A percentile compares a stretch with the other conserved stretches of the same genome.
These are phyloP conservation scores for Palythoa grandiflora DNA, from an alignment of 92 coral and sea anemone species.

Conservation along the genomic window DNA sequence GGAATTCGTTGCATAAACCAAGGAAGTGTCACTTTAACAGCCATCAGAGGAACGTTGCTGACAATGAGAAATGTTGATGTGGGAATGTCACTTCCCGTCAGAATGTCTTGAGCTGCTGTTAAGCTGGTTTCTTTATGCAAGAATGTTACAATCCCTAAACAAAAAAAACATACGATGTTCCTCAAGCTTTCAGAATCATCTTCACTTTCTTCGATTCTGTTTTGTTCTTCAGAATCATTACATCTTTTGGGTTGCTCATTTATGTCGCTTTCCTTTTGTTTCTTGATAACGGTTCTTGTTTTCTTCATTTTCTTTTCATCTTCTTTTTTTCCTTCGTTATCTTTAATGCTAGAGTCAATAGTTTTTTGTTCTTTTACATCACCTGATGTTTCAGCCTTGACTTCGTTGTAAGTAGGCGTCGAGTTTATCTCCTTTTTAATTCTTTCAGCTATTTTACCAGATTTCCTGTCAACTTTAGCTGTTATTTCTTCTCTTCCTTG, in stretches of 20 bases:
- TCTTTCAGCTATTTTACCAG: neutral
- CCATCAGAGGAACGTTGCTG: slow-evolving; percentile 16
- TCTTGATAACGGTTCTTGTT: neutral
- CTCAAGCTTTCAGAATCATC: slow-evolving; percentile 28
- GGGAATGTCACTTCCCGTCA: slow-evolving; percentile 31
- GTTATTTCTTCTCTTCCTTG: neutral
- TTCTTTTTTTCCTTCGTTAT: neutral
- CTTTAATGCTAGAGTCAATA: neutral
- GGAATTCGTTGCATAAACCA: slow-evolving; percentile 25
- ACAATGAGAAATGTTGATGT: slow-evolving; percentile 28
- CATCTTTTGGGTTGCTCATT: neutral
- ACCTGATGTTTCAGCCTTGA: neutral
- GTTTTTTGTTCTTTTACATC: neutral
- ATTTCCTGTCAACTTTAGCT: neutral
- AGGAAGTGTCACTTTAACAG: slow-evolving; percentile 10
- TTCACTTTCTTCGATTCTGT: neutral
- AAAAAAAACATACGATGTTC: slow-evolving; percentile 30
- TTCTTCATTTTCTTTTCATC: neutral
- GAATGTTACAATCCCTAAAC: slow-evolving; percentile 2
- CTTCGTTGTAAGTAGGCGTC: neutral
- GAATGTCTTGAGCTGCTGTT: slow-evolving; percentile 37
- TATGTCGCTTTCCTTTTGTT: neutral
- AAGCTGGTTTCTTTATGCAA: slow-evolving; percentile 25
- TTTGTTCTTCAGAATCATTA: neutral
- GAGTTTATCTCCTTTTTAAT: neutral